Base-by-base conservation (phyloP, 2,888 invertebrate genomes). In the Polyommatus icarus region DNA sequence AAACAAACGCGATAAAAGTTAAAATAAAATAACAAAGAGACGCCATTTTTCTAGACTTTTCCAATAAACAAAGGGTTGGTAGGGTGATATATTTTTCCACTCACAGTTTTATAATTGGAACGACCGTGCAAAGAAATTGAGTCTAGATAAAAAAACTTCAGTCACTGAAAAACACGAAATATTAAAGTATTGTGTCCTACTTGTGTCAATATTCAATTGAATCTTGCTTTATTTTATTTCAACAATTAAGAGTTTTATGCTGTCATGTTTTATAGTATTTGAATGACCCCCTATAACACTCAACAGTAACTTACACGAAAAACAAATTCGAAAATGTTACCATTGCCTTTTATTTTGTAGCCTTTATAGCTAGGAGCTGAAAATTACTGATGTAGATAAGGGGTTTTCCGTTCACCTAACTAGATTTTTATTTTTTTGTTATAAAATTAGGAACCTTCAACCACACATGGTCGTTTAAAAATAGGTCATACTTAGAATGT, bases 61-160 rank as follows among this genome's bases (percentile, higher is more conserved):
- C 73, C 73, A 40, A 73, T 73, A 73, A 73, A 73, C 46, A 40
- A 73, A 73, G 73, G 40, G 73, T 15, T 20, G 72, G n/a, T 46
- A 73, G 72, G 40, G n/a, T 36, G 18, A 73, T 20, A 20, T 20
- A 12, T 20, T 40, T 73, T 73, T 24, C 20, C 20, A 24, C 24
- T 40, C 40, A n/a, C 40, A 46, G 67, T 32, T 67, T 67, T 32
- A 67, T 67, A 67, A 67, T 67, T 73, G 40, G 20, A 73, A 73
- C 20, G 20, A 40, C 40, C 20, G 46, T 24, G 73, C 46, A 12
- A 73, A 73, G 36, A 73, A 46, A 73, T 73, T 40, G 36, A 20
- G 15, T 67, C 24, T 24, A 24, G 24, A 24, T 32, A 29, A 12
- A 67, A 67, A 67, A 67, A 32, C 29, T 29, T 32, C 5, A 15